Base-by-base conservation (phyloP, 2,888 invertebrate genomes). In the Eurytoma californica region DNA sequence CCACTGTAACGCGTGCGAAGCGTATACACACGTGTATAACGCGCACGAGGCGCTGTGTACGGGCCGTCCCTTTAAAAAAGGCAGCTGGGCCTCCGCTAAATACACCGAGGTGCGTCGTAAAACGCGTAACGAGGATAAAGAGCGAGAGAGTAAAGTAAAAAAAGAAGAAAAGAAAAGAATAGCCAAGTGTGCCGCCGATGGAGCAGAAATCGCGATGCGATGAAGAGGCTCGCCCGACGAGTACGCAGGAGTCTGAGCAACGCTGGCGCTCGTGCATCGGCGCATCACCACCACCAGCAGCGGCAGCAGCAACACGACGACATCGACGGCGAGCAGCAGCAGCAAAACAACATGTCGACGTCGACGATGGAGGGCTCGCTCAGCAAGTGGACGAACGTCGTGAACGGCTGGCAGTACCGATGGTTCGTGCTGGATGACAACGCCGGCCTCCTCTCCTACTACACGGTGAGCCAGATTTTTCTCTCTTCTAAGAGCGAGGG, bases 391-490 rank as follows among this genome's bases (percentile, higher is more conserved):
- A 98, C 98, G 84, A 98, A 98, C 93, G 97, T 98, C 88, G 97
- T 98, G 94, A 97, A 97, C 91, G 99, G 99, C 84, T 99, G 99
- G 98, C 99, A 99, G 91, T 98, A 98, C 92, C 94, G 99, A 85
- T 99, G 98, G 97, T 99, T 99, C 92, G 98, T 99, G 86, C 92
- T 99, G 86, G 98, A 99, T 92, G 98, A 98, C 91, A 97, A 96
- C 91, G 96, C 97, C 85, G 98, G 98, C 72, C 93, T 98, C 82
- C 93, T 99, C 80, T 97, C 98, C 9, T 99, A 99, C 91, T 99
- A 98, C 90, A 99, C 99, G 91, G 98, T 98, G 92, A 94, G 96
- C 51, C 3, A 3, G 3, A 24, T 60, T 47, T 16, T 77, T 63
- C 3, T 47, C 2, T 16, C n/a, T n/a, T n/a, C n/a, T n/a, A n/a